Evolutionary conservation across 2,888 invertebrate genomes (phyloP).

Genomic region (Pseudococcus jackbeardsleyi): DNA sequence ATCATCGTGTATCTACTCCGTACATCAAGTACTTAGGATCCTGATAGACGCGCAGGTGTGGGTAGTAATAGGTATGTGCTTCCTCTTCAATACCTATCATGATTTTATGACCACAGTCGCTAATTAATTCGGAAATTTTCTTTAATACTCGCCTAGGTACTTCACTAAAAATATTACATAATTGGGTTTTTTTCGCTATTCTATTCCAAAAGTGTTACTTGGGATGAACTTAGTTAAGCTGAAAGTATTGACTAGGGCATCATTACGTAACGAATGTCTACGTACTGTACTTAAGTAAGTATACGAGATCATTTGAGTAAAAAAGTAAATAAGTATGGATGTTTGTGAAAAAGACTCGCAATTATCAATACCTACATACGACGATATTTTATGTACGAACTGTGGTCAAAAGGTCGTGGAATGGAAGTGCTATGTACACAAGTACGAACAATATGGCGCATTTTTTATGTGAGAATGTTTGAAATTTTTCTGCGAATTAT

Average conservation of each 20-base stretch:
- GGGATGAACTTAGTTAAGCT: not conserved
- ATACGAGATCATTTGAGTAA: not conserved
- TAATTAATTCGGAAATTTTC: constrained; percentile 28
- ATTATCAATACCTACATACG: not conserved
- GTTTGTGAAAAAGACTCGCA: not conserved
- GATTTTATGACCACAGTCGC: not conserved
- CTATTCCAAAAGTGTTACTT: not conserved
- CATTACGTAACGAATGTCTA: not conserved
- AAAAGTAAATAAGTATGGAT: not conserved
- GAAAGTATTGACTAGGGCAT: not conserved
- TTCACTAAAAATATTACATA: not conserved
- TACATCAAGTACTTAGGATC: not conserved
- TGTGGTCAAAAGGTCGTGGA: constrained; percentile 8
- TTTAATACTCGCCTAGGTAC: not conserved
- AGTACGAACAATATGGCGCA: not conserved
- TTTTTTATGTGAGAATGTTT: not conserved
- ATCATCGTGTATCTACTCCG: too few relatives aligned
- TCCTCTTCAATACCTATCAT: not conserved
- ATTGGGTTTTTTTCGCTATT: not conserved
- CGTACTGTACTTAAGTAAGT: not conserved
- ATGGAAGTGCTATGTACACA: too few relatives aligned
- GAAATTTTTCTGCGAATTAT: not conserved
- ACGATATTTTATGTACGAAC: not conserved
- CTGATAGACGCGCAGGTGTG: not conserved
- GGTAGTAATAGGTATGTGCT: not conserved